A percentile compares a stretch with the other conserved stretches of the same genome.
These are phyloP conservation scores for Laticauda colubrina DNA, from an alignment of 2,113 vertebrate species.

Conservation along the genomic window DNA sequence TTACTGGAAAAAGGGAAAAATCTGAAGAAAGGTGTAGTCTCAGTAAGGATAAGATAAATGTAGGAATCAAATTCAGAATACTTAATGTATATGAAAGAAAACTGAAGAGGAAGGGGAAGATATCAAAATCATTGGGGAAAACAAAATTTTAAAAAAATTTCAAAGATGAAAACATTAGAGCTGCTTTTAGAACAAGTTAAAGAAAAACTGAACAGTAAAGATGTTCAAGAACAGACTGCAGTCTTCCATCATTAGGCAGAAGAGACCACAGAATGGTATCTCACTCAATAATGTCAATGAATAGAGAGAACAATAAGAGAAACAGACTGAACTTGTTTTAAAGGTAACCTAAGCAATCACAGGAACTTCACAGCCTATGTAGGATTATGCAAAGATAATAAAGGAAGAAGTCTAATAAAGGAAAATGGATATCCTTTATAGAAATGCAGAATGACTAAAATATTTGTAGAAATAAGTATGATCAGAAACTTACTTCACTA, in stretches of 20 bases:
- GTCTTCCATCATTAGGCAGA: not conserved
- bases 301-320: not conserved
- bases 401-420: not conserved
- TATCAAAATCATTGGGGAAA: not conserved
- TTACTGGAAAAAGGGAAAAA: not conserved
- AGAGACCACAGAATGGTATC: not conserved
- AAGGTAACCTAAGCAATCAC: not conserved
- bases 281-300: not conserved
- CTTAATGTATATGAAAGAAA: not conserved
- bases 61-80: not conserved
- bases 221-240: not conserved
- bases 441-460: not conserved
- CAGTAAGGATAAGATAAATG: not conserved
- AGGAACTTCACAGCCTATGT: not conserved
- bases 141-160: not conserved
- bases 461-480: not conserved
- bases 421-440: not conserved
- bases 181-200: not conserved
- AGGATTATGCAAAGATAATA: not conserved
- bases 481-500: not conserved
- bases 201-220: not conserved
- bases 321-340: not conserved
- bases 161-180: not conserved
- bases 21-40: not conserved
- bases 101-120: not conserved